These are phyloP conservation scores for Malaclemys terrapin DNA, from an alignment of 2,113 vertebrate species.

Conservation along the genomic window DNA sequence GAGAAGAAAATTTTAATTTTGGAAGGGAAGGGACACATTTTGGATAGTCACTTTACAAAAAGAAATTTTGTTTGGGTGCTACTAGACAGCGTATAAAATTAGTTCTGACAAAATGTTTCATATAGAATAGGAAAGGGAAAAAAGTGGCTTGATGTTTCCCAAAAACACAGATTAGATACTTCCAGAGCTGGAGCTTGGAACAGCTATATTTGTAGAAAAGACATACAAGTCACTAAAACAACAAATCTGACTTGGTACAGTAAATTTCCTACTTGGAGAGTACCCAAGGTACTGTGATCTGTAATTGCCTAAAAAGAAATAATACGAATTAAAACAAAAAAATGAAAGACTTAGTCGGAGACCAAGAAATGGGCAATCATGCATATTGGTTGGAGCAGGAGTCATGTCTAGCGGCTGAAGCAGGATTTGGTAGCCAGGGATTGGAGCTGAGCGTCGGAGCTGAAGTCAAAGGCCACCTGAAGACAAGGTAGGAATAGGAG, in stretches of 20 bases:
- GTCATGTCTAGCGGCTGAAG: background rate
- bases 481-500: background rate
- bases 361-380: background rate
- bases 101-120: background rate
- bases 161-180: background rate
- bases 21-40: background rate
- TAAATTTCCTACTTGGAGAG: background rate
- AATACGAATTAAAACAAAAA: background rate
- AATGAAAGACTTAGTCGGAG: background rate
- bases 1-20: background rate
- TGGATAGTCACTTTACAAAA: accelerated
- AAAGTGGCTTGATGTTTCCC: constrained; percentile 7
- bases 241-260: background rate
- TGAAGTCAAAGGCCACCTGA: background rate
- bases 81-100: background rate
- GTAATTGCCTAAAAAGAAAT: constrained; percentile 4
- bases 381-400: background rate
- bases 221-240: background rate
- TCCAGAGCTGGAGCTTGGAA: background rate
- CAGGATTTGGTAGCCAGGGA: background rate
- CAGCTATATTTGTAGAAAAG: background rate
- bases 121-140: background rate
- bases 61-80: background rate
- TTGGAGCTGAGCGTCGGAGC: background rate
- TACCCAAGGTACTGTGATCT: background rate